These are phyloP conservation scores for Aplysia californica DNA, from an alignment of 1,140 invertebrate species.

Conservation along the genomic window DNA sequence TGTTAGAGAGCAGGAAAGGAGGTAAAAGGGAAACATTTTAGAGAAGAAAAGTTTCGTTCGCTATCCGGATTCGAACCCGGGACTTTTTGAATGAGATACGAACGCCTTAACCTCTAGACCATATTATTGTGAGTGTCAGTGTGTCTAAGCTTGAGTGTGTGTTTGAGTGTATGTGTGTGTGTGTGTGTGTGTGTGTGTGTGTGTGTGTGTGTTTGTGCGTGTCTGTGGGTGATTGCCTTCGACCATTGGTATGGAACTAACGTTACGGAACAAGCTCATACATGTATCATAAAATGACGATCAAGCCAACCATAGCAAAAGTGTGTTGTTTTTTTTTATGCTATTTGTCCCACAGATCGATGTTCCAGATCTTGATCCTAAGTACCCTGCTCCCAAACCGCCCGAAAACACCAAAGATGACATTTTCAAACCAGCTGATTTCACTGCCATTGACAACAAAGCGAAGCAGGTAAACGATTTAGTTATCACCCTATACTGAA, in stretches of 20 bases:
- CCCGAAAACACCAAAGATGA: constrained; percentile 3
- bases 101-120: too few relatives aligned
- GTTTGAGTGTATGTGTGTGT: neutral
- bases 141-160: neutral
- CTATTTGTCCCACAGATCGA: constrained; percentile 5
- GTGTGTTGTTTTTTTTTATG: neutral
- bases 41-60: too few relatives aligned
- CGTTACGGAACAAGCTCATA: neutral
- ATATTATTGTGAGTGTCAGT: neutral
- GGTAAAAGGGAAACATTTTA: too few relatives aligned
- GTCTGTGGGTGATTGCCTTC: neutral
- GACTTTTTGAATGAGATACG: too few relatives aligned
- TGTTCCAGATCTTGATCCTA: neutral
- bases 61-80: too few relatives aligned
- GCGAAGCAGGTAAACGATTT: constrained; percentile 12
- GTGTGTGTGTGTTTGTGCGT: neutral
- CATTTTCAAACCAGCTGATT: constrained; percentile 4
- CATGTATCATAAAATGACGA: neutral
- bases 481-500: neutral
- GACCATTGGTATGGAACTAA: neutral
- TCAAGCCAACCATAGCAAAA: neutral
- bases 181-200: neutral
- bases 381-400: neutral
- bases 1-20: too few relatives aligned
- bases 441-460: neutral